Base-by-base conservation (phyloP, 2,888 invertebrate species). In the Cybosia mesomella region DNA sequence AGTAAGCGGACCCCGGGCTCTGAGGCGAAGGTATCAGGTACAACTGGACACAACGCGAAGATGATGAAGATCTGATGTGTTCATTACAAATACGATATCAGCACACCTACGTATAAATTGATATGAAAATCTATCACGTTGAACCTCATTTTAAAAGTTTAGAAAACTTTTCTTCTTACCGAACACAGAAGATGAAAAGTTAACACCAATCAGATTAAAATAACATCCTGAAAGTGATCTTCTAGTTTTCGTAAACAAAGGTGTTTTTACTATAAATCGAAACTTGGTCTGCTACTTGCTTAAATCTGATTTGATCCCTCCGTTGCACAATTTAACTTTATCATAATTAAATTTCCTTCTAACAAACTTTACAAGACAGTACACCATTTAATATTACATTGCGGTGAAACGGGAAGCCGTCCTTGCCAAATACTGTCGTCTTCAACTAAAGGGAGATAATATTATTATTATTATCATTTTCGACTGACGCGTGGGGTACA, bases 321-420 rank as follows among this genome's bases (percentile, higher is more conserved):
- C 21, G 58, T 32, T 39, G 21, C 32, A 58, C 49, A 36, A 36
- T 63, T 24, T 39, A 58, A 43, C 43, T 43, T 2, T 39, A 36
- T 32, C 21, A 22, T 55, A 49, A 67, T 43, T 61, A 53, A 63
- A 58, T 63, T 58, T 36, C 58, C 39, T 59, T 59, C 53, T 24
- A 49, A 36, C n/a, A 39, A 43, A 60, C n/a, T 64, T 59, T 21
- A 54, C 15, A 65, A 65, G 68, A 58, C 32, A 22, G 24, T 22
- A 11, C 36, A 49, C 65, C 55, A 55, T 65, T 57, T 18, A 49
- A 63, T 65, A 36, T 67, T 68, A n/a, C 21, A 68, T 39, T 58
- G 61, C 9, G 43, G 49, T 53, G 21, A 32, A 21, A 43, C 39
- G 57, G 55, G 59, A 64, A 39, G 15, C 65, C 36, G 28, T 9